phyloP scores from a whole-genome alignment of 2,797 vertebrate genomes.

The Sebastes variabilis region DNA sequence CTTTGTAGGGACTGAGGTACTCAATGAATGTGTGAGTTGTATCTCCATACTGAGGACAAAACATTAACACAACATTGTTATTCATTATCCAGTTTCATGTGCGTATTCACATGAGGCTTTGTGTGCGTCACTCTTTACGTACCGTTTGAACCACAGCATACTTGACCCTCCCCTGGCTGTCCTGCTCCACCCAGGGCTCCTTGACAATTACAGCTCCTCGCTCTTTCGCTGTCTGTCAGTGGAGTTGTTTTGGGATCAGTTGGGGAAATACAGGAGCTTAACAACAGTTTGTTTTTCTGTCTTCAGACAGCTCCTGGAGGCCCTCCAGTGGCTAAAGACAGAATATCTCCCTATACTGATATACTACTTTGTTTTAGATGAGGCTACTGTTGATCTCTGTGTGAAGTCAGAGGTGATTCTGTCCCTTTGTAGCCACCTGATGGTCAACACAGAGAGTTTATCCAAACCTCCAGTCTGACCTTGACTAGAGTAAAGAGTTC shows the following conservation, averaged over 20 bases:
- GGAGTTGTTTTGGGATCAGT: constrained; percentile 15
- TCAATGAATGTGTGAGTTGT: constrained; percentile 87
- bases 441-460: constrained; percentile 30
- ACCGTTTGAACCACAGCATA: constrained; percentile 86
- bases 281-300: neutral
- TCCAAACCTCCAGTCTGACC: constrained; percentile 25
- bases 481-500: constrained; percentile 30
- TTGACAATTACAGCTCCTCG: constrained; percentile 80
- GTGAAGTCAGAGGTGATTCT: neutral
- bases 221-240: constrained; percentile 80
- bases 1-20: constrained; percentile 84
- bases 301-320: constrained; percentile 3
- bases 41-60: constrained; percentile 84
- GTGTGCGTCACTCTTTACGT: constrained; percentile 32
- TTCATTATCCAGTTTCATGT: neutral
- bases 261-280: neutral
- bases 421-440: constrained; percentile 2
- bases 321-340: constrained; percentile 53
- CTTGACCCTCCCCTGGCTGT: constrained; percentile 83
- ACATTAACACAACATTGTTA: constrained; percentile 11
- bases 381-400: neutral
- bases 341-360: neutral
- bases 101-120: neutral
- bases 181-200: constrained; percentile 87
- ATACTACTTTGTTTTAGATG: neutral